A percentile compares a stretch with the other conserved stretches of the same genome.
Evolutionary conservation across 2,797 vertebrate species (phyloP).

Genomic region (Menidia menidia): DNA sequence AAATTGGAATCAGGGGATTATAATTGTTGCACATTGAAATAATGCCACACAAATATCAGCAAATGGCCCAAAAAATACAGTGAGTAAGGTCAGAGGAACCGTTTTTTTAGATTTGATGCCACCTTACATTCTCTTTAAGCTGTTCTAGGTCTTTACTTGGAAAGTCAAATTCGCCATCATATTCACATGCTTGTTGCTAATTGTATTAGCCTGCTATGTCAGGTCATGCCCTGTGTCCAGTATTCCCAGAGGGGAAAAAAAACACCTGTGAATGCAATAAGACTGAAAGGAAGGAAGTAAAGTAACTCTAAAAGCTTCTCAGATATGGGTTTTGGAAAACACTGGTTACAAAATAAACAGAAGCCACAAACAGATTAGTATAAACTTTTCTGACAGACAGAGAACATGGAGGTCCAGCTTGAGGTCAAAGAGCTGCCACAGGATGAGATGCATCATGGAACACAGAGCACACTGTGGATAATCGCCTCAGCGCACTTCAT

Average conservation of each 20-base stretch:
- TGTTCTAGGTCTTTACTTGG: too few relatives aligned
- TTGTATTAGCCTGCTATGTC: neutral
- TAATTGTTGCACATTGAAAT: too few relatives aligned
- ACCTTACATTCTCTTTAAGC: too few relatives aligned
- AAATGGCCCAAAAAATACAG: too few relatives aligned
- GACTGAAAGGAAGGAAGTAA: neutral
- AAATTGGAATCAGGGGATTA: too few relatives aligned
- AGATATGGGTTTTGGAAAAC: neutral
- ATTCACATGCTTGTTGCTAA: neutral
- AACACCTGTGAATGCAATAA: neutral
- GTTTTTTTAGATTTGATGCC: too few relatives aligned
- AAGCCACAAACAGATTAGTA: neutral
- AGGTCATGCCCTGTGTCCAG: too few relatives aligned
- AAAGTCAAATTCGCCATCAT: neutral
- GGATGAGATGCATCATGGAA: conserved; percentile 58
- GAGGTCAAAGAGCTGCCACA: conserved; percentile 54
- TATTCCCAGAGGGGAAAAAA: too few relatives aligned
- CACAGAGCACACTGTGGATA: conserved; percentile 51
- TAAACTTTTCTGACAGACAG: conserved; percentile 13
- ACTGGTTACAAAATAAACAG: too few relatives aligned
- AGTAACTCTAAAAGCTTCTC: neutral
- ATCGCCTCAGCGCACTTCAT: conserved; percentile 61
- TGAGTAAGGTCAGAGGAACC: too few relatives aligned
- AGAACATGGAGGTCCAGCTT: conserved; percentile 28
- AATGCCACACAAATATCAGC: too few relatives aligned